Conservation (phyloP, 2,113 vertebrate species). For the Ammodytes dubius region DNA sequence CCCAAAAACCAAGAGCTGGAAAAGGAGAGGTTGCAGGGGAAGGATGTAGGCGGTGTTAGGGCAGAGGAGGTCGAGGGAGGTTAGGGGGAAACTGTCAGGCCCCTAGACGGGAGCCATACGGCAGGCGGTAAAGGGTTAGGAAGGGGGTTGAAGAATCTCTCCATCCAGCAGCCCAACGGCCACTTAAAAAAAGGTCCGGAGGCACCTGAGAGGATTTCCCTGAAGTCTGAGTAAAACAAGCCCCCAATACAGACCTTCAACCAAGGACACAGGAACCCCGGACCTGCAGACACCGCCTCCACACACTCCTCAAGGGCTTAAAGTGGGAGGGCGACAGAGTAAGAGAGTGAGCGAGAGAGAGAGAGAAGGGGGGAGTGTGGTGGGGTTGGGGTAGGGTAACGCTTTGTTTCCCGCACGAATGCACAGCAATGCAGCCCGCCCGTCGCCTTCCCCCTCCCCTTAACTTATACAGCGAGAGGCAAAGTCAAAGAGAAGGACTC, state of each 20-base stretch:
- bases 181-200: slow-evolving; percentile 7
- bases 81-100: background rate
- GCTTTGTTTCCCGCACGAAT: slow-evolving; percentile 74
- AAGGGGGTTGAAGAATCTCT: background rate
- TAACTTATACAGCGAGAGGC: slow-evolving; percentile 43
- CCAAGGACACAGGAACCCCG: slow-evolving; percentile 59
- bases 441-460: slow-evolving; percentile 13
- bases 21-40: background rate
- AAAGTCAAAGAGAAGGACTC: slow-evolving; percentile 75
- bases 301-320: slow-evolving; percentile 40
- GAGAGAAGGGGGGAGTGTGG: background rate
- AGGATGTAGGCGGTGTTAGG: background rate
- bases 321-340: slow-evolving; percentile 33
- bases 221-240: slow-evolving; percentile 53
- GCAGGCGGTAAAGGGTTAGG: background rate
- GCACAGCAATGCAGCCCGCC: slow-evolving; percentile 52
- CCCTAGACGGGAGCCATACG: background rate
- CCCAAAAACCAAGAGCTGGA: background rate
- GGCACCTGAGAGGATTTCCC: slow-evolving; percentile 35
- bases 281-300: slow-evolving; percentile 38
- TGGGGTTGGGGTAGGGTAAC: slow-evolving; percentile 34
- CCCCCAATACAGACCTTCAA: slow-evolving; percentile 53
- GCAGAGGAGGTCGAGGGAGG: background rate
- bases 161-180: slow-evolving; percentile 16
- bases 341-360: slow-evolving; percentile 41